phyloP scores from a whole-genome alignment of 2,888 invertebrate genomes.

The Spodoptera picta region DNA sequence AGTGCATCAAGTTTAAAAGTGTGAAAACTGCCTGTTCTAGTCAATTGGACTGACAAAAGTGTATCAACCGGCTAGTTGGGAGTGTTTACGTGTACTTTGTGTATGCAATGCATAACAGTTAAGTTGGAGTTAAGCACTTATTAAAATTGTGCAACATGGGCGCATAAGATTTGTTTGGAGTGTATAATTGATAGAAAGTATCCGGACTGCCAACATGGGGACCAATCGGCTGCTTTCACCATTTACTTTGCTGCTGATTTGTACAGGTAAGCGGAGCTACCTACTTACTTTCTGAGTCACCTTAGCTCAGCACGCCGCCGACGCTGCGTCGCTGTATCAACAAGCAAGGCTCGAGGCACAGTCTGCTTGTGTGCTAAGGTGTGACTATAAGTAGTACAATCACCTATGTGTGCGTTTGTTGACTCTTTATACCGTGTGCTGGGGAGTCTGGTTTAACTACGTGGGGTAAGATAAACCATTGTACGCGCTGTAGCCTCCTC shows the following conservation, averaged over 20 bases:
- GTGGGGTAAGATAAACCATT: slow-evolving; percentile 47
- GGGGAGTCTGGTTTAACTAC: slow-evolving; percentile 54
- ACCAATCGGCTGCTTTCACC: slow-evolving; percentile 83
- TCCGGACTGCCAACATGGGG: slow-evolving; percentile 77
- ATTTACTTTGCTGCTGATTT: slow-evolving; percentile 83
- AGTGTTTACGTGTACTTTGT: slow-evolving; percentile 67
- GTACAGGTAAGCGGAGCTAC: slow-evolving; percentile 84
- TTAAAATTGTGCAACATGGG: slow-evolving; percentile 78
- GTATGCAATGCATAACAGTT: slow-evolving; percentile 70
- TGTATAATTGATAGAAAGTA: slow-evolving; percentile 79
- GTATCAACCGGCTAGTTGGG: slow-evolving; percentile 53
- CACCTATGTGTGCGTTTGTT: slow-evolving; percentile 63
- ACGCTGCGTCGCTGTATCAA: slow-evolving; percentile 69
- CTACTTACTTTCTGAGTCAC: slow-evolving; percentile 82
- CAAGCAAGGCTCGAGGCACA: slow-evolving; percentile 52
- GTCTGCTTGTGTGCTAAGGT: slow-evolving; percentile 51
- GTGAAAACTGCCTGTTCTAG: slow-evolving; percentile 58
- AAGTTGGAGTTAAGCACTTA: slow-evolving; percentile 74
- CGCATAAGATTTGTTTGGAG: slow-evolving; percentile 75
- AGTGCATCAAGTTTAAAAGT: slow-evolving; percentile 64
- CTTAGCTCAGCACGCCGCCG: slow-evolving; percentile 66
- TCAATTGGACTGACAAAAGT: slow-evolving; percentile 58
- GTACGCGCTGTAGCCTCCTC: slow-evolving; percentile 8
- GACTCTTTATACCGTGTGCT: slow-evolving; percentile 58
- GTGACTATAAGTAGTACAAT: slow-evolving; percentile 20